These are phyloP conservation scores for Aporophyla lueneburgensis DNA, from an alignment of 2,888 invertebrate species.

Conservation along the genomic window DNA sequence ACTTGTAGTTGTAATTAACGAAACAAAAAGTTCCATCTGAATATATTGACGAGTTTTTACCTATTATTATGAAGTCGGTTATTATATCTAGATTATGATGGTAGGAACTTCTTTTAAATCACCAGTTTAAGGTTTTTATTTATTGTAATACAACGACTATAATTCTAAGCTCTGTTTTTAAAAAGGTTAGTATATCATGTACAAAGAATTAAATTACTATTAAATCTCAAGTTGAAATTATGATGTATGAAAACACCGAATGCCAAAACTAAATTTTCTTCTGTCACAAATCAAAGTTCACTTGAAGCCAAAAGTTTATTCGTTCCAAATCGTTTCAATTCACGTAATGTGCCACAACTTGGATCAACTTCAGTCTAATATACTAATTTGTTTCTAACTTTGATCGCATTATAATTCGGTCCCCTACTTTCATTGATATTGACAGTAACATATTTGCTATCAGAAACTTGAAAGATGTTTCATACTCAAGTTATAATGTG, in stretches of 20 bases:
- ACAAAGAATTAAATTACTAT: not conserved
- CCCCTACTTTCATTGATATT: slow-evolving; percentile 36
- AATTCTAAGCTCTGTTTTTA: not conserved
- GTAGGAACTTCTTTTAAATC: not conserved
- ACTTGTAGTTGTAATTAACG: slow-evolving; percentile 16
- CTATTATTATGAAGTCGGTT: not conserved
- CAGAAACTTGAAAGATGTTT: slow-evolving; percentile 35
- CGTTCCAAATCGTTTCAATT: slow-evolving; percentile 29
- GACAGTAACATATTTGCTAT: slow-evolving; percentile 48
- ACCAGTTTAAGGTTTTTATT: not conserved
- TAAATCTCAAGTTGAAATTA: slow-evolving; percentile 21
- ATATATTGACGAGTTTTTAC: not conserved
- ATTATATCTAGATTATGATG: not conserved
- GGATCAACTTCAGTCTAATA: slow-evolving; percentile 37
- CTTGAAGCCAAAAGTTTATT: slow-evolving; percentile 35
- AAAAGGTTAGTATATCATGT: not conserved
- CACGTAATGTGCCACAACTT: slow-evolving; percentile 31
- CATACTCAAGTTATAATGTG: slow-evolving; percentile 21
- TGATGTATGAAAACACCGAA: slow-evolving; percentile 20
- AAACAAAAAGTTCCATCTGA: slow-evolving; percentile 23
- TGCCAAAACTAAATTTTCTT: slow-evolving; percentile 13
- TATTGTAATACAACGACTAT: not conserved
- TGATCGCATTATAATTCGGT: slow-evolving; percentile 46
- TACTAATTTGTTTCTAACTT: slow-evolving; percentile 44
- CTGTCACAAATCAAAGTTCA: slow-evolving; percentile 34